phyloP scores from a whole-genome alignment of 2,113 vertebrate genomes.

The Muntiacus muntjak region DNA sequence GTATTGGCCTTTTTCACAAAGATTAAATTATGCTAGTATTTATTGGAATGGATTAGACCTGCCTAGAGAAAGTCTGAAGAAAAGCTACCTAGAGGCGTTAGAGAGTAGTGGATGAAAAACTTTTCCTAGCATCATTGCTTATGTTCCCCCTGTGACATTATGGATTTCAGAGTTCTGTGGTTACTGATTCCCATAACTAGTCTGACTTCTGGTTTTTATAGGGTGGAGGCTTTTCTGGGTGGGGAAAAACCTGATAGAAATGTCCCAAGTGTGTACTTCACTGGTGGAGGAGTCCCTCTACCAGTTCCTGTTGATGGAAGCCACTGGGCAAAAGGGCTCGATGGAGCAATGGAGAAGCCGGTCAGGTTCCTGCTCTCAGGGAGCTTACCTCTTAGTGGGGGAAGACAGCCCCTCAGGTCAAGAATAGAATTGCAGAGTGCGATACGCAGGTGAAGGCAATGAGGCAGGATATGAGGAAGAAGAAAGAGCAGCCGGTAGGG shows the following conservation, averaged over 20 bases:
- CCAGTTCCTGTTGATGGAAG: background rate
- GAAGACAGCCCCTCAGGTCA: background rate
- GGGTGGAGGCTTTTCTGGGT: background rate
- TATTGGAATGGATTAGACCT: constrained; percentile 7
- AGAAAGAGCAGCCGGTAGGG: background rate
- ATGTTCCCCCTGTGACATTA: background rate
- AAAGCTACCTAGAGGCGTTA: background rate
- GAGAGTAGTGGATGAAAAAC: constrained; percentile 8
- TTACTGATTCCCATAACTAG: constrained; percentile 7
- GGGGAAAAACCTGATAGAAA: background rate
- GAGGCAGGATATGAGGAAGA: background rate
- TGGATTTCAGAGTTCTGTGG: constrained; percentile 21
- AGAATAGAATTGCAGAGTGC: background rate
- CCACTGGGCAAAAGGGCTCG: background rate
- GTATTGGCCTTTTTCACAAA: constrained; percentile 20
- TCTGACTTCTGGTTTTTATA: constrained; percentile 5
- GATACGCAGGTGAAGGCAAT: background rate
- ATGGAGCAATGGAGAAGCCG: background rate
- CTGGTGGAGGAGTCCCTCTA: background rate
- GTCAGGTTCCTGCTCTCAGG: background rate
- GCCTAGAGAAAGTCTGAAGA: background rate
- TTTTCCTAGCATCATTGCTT: background rate
- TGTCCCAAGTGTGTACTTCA: background rate
- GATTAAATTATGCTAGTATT: constrained; percentile 12
- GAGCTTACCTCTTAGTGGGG: background rate